A percentile compares a stretch with the other conserved stretches of the same genome.
These are phyloP conservation scores for Sminthopsis crassicaudata DNA, from an alignment of 2,113 vertebrate genomes.

Conservation along the genomic window DNA sequence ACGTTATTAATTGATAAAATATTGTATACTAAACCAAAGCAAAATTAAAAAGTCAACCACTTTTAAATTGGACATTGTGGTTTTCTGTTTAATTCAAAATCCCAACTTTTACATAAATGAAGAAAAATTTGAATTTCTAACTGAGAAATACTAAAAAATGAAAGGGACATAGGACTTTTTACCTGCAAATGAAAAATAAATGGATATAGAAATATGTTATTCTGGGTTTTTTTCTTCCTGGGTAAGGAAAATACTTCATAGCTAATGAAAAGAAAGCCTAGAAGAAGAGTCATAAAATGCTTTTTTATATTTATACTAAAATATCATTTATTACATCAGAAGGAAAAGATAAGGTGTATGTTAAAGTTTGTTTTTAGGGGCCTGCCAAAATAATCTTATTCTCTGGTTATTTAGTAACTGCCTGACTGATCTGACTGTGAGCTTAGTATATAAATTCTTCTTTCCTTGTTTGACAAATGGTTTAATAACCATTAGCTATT, in stretches of 20 bases:
- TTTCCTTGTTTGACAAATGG: constrained; percentile 72
- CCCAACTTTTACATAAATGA: neutral
- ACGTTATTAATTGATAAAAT: neutral
- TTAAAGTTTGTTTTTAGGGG: neutral
- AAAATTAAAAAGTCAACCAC: neutral
- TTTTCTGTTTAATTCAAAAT: neutral
- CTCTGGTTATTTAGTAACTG: constrained; percentile 74
- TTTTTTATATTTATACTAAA: constrained; percentile 6
- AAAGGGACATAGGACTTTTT: neutral
- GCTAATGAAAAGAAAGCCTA: neutral
- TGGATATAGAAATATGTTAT: constrained; percentile 4
- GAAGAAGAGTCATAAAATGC: neutral
- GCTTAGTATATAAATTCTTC: constrained; percentile 37
- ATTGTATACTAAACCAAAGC: neutral
- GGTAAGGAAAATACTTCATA: neutral
- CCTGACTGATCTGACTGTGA: constrained; percentile 1
- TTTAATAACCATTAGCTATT: constrained; percentile 59
- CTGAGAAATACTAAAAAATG: constrained; percentile 1
- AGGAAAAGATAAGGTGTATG: constrained; percentile 1
- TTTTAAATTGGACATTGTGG: neutral
- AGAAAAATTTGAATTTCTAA: neutral
- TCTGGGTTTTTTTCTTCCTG: neutral
- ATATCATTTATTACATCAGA: neutral
- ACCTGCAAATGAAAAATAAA: neutral
- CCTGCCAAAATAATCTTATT: constrained; percentile 12